Evolutionary conservation across 2,888 invertebrate genomes (phyloP).

Genomic region (Oxyteleia sp.): DNA sequence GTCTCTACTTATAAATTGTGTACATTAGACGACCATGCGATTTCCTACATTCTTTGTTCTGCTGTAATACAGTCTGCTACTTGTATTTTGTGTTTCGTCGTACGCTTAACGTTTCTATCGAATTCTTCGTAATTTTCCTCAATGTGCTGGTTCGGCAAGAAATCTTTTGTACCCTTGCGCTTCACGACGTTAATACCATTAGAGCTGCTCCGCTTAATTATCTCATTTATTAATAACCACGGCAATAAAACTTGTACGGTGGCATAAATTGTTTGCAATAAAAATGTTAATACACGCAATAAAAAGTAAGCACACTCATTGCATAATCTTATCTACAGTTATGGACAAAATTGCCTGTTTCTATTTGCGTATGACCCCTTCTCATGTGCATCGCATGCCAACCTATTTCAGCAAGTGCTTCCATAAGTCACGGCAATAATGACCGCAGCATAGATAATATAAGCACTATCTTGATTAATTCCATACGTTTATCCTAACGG

Average conservation of each 20-base stretch:
- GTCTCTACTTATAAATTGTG: slow-evolving; percentile 31
- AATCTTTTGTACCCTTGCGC: slow-evolving; percentile 46
- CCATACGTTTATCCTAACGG: slow-evolving; percentile 12
- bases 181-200: not conserved
- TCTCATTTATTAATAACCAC: slow-evolving; percentile 4
- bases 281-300: slow-evolving; percentile 37
- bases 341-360: slow-evolving; percentile 56
- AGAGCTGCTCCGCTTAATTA: not conserved
- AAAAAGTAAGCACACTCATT: slow-evolving; percentile 43
- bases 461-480: slow-evolving; percentile 49
- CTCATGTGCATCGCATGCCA: slow-evolving; percentile 59
- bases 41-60: slow-evolving; percentile 55
- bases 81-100: slow-evolving; percentile 48
- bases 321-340: slow-evolving; percentile 51
- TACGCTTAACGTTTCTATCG: slow-evolving; percentile 70
- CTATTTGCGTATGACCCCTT: slow-evolving; percentile 67
- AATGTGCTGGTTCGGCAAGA: slow-evolving; percentile 79
- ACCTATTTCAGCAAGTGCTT: slow-evolving; percentile 63
- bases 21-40: slow-evolving; percentile 40
- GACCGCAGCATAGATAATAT: slow-evolving; percentile 42
- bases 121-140: slow-evolving; percentile 37
- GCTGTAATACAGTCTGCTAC: slow-evolving; percentile 52
- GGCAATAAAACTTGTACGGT: not conserved
- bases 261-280: slow-evolving; percentile 11
- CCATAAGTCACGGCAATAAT: slow-evolving; percentile 50